phyloP scores from a whole-genome alignment of 53 echinoderm and acorn worm genomes.

The Astropecten irregularis region DNA sequence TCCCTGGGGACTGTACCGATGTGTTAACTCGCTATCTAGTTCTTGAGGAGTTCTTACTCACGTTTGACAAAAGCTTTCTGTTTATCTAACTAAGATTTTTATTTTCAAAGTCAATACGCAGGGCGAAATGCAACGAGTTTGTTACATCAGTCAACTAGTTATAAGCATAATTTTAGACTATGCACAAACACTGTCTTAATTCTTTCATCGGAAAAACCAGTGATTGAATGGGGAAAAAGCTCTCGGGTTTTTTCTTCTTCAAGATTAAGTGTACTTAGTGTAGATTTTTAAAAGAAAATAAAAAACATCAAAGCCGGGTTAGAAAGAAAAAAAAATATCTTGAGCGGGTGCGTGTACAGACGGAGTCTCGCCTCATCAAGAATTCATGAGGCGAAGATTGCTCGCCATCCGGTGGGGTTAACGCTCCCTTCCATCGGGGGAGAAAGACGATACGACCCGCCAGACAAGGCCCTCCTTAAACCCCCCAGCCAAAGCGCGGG shows the following conservation, averaged over 20 bases:
- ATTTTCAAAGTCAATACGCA: no score
- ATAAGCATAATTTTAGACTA: no score
- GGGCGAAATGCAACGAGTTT: no score
- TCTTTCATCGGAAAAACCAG: not conserved
- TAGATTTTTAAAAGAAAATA: not conserved
- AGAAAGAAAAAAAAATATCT: not conserved
- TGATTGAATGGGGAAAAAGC: no score
- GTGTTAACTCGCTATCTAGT: conserved; percentile 32
- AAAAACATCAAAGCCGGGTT: not conserved
- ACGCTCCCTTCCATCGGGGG: conserved; percentile 35
- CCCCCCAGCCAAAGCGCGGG: not conserved
- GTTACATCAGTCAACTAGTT: no score
- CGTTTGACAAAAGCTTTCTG: conserved; percentile 15
- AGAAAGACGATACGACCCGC: conserved; percentile 46
- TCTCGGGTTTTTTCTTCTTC: no score
- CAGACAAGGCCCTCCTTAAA: conserved; percentile 31
- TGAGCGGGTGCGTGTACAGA: conserved; percentile 3
- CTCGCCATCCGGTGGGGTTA: conserved; percentile 56
- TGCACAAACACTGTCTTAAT: not conserved
- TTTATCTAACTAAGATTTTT: conserved; percentile 25
- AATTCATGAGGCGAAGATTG: conserved; percentile 64
- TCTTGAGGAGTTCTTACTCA: not conserved
- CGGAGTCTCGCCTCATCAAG: conserved; percentile 51
- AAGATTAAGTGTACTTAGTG: not conserved
- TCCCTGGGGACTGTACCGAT: not conserved